A percentile compares a stretch with the other conserved stretches of the same genome.
These are phyloP conservation scores for Bungarus multicinctus DNA, from an alignment of 2,113 vertebrate genomes.

Conservation along the genomic window DNA sequence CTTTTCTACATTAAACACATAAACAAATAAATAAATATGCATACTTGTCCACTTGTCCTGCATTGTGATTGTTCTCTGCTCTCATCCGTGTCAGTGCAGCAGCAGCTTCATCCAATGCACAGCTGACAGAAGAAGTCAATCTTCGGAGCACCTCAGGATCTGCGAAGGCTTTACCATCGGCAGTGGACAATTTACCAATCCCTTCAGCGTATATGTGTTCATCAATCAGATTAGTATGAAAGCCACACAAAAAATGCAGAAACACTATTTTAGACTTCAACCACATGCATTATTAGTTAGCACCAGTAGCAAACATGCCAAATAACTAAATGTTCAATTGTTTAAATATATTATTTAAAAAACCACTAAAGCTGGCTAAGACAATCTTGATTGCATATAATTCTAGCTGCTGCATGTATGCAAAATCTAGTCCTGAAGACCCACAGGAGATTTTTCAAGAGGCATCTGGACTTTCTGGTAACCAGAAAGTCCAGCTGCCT, in stretches of 20 bases:
- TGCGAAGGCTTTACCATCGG: conserved; percentile 99
- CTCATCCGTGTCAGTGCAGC: conserved; percentile 97
- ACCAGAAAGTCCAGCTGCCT: too few relatives aligned
- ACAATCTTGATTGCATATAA: conserved; percentile 14
- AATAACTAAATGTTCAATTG: conserved; percentile 16
- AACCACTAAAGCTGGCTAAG: not conserved
- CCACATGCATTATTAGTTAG: conserved; percentile 67
- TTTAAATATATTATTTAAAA: not conserved
- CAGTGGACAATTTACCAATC: conserved; percentile 99
- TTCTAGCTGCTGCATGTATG: not conserved
- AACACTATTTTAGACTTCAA: conserved; percentile 61
- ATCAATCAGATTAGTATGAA: conserved; percentile 66
- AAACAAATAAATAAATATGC: conserved; percentile 59
- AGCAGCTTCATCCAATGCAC: conserved; percentile 96
- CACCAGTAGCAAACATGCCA: conserved; percentile 52
- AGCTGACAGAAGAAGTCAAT: conserved; percentile 97
- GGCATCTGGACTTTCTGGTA: too few relatives aligned
- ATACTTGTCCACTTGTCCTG: conserved; percentile 98
- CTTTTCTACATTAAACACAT: not conserved
- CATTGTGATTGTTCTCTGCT: conserved; percentile 93
- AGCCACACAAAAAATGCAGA: conserved; percentile 71
- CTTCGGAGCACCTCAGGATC: conserved; percentile 97
- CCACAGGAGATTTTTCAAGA: too few relatives aligned
- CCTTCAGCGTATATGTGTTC: conserved; percentile 75
- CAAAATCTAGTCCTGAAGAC: not conserved